phyloP scores from a whole-genome alignment of 2,888 invertebrate species.

The Cerceris ruficornis region DNA sequence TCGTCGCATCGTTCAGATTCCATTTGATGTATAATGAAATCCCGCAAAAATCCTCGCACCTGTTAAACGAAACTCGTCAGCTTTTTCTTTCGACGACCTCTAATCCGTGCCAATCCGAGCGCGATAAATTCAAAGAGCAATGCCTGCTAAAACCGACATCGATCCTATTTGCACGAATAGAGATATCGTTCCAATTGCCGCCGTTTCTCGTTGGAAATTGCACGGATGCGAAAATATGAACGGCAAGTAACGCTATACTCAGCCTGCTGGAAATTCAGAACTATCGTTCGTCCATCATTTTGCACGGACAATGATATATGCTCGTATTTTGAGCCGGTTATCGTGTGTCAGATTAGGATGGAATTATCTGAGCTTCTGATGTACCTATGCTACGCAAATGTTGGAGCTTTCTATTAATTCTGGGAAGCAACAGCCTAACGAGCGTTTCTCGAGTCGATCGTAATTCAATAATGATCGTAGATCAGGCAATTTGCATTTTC shows the following conservation, averaged over 20 bases:
- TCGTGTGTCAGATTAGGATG: conserved; percentile 17
- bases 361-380: conserved; percentile 25
- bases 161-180: neutral
- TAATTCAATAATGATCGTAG: neutral
- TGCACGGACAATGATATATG: neutral
- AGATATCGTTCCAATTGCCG: neutral
- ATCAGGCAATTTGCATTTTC: too few relatives aligned
- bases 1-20: too few relatives aligned
- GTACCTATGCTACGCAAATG: neutral
- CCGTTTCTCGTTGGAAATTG: neutral
- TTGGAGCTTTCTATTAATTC: conserved; percentile 15
- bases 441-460: neutral
- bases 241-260: neutral
- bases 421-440: neutral
- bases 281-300: neutral
- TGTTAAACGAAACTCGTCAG: too few relatives aligned
- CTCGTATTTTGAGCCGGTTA: conserved; percentile 16
- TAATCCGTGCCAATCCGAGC: too few relatives aligned
- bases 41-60: too few relatives aligned
- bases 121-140: too few relatives aligned
- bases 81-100: too few relatives aligned
- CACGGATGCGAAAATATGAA: neutral
- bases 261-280: neutral
- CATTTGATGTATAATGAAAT: too few relatives aligned
- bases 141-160: neutral